A percentile compares a stretch with the other conserved stretches of the same genome.
phyloP scores from a whole-genome alignment of 2,797 vertebrate species.

The Parambassis ranga region DNA sequence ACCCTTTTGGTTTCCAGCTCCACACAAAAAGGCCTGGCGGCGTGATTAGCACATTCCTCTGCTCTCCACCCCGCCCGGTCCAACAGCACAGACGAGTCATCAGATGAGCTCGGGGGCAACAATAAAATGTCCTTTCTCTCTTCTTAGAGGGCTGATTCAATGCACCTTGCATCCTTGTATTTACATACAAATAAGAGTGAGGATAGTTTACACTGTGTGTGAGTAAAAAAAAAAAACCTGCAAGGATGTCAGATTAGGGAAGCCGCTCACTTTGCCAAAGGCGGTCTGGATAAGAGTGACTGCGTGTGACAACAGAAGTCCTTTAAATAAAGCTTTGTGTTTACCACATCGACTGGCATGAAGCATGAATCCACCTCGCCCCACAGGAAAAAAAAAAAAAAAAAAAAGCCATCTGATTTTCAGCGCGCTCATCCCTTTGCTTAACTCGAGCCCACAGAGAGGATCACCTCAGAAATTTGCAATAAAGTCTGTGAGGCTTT shows the following conservation, averaged over 20 bases:
- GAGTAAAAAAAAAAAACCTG: no score
- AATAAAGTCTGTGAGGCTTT: constrained; percentile 46
- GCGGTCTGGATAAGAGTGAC: no score
- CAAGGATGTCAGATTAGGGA: constrained; percentile 21
- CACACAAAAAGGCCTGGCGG: constrained; percentile 52
- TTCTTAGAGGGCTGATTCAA: constrained; percentile 18
- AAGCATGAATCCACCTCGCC: constrained; percentile 2
- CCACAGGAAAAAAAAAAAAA: background rate
- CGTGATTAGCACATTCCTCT: constrained; percentile 73
- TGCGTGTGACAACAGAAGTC: constrained; percentile 7
- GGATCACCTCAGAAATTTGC: constrained; percentile 54
- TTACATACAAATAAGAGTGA: constrained; percentile 70
- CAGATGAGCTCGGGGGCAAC: constrained; percentile 15
- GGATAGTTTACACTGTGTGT: constrained; percentile 25
- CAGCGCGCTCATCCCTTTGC: background rate
- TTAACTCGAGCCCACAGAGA: constrained; percentile 29
- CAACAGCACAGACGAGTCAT: constrained; percentile 5
- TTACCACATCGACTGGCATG: background rate
- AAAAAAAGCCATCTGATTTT: background rate
- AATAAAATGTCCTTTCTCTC: constrained; percentile 21
- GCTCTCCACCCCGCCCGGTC: constrained; percentile 40
- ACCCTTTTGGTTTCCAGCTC: constrained; percentile 23
- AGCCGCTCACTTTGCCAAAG: background rate
- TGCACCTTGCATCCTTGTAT: constrained; percentile 41
- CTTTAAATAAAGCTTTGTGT: constrained; percentile 17